phyloP scores from a whole-genome alignment of 2,888 invertebrate genomes.

The Tinea trinotella region DNA sequence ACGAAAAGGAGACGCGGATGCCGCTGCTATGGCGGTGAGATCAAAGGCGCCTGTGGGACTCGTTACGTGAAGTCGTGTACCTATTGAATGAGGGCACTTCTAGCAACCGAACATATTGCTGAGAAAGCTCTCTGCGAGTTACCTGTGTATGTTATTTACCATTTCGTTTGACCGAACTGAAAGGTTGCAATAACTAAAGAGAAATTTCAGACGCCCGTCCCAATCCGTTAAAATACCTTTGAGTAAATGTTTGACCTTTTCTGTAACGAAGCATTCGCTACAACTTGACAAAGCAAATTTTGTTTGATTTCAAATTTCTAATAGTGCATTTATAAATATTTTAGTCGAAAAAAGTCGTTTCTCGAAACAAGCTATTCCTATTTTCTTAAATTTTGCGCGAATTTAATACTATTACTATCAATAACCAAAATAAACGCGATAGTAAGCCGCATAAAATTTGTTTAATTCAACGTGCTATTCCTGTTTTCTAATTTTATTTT shows the following conservation, averaged over 20 bases:
- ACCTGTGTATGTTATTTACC: constrained; percentile 19
- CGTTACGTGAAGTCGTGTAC: constrained; percentile 32
- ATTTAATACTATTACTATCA: too few relatives aligned
- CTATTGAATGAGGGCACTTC: constrained; percentile 17
- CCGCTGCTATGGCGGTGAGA: constrained; percentile 31
- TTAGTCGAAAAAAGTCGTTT: neutral
- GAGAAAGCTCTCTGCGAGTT: constrained; percentile 9
- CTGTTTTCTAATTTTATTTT: neutral
- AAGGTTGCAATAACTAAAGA: constrained; percentile 16
- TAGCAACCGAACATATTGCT: constrained; percentile 16
- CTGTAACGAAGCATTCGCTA: neutral
- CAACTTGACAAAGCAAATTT: neutral
- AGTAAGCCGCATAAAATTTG: too few relatives aligned
- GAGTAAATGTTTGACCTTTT: constrained; percentile 9
- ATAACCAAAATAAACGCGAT: too few relatives aligned
- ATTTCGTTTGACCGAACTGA: constrained; percentile 20
- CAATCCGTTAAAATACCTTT: constrained; percentile 16
- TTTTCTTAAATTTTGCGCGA: too few relatives aligned
- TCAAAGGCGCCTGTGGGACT: constrained; percentile 46
- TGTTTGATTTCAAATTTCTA: neutral
- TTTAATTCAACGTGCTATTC: too few relatives aligned
- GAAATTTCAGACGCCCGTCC: constrained; percentile 5
- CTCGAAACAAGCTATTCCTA: neutral
- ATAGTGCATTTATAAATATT: neutral
- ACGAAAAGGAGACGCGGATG: constrained; percentile 45